Evolutionary conservation across 2,113 vertebrate genomes (phyloP).

Genomic region (Chlorodrepanis virens): DNA sequence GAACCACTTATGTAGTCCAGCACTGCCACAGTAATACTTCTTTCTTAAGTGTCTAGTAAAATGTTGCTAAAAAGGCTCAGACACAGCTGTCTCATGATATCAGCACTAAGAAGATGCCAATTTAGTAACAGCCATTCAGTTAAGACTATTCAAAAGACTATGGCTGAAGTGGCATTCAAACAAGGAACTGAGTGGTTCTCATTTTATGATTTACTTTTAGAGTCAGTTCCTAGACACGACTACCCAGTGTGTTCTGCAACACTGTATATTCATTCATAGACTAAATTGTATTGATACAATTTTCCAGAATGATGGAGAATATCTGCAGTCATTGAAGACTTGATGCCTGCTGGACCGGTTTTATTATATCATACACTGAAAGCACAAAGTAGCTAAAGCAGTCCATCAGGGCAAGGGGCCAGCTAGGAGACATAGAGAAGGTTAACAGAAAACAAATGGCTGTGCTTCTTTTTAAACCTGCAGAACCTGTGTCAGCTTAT

Average conservation of each 20-base stretch:
- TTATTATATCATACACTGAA: background rate
- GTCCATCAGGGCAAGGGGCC: background rate
- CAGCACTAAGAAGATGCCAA: background rate
- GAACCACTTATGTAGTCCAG: background rate
- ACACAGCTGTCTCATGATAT: background rate
- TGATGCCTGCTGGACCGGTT: background rate
- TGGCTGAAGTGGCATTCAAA: background rate
- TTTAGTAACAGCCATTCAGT: background rate
- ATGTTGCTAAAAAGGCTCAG: background rate
- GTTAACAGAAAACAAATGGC: slow-evolving; percentile 29
- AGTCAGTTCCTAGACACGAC: background rate
- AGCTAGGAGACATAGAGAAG: background rate
- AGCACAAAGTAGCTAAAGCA: background rate
- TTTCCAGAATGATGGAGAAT: background rate
- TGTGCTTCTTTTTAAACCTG: slow-evolving; percentile 2
- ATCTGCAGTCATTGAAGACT: background rate
- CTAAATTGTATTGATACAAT: background rate
- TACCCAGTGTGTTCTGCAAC: background rate
- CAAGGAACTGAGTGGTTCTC: background rate
- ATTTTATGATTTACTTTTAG: background rate
- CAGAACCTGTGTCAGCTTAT: background rate
- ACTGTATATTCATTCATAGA: background rate
- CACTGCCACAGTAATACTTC: background rate
- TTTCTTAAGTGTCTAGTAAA: background rate
- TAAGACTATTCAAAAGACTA: background rate